phyloP scores from a whole-genome alignment of 1,140 invertebrate species.

The Psilanteris sp. region DNA sequence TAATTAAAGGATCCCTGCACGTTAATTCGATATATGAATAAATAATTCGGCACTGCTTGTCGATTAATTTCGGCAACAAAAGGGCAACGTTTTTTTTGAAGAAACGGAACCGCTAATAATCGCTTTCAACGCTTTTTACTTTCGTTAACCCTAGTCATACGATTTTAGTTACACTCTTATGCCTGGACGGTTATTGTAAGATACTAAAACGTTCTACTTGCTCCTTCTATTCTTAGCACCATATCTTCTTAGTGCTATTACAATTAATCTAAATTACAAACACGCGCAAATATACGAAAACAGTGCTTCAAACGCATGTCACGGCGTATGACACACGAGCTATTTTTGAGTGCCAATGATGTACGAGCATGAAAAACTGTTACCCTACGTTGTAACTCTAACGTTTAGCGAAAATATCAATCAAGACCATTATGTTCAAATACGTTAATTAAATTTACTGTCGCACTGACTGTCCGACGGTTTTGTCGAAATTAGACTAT shows the following conservation, averaged over 20 bases:
- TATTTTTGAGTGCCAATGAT: constrained; percentile 57
- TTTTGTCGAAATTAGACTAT: no score
- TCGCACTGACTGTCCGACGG: no score
- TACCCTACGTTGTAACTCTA: constrained; percentile 13
- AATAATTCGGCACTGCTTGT: constrained; percentile 6
- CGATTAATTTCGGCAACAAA: constrained; percentile 16
- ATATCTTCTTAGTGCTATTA: constrained; percentile 61
- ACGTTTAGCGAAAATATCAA: constrained; percentile 8
- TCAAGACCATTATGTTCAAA: no score
- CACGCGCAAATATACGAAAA: constrained; percentile 62
- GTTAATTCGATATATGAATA: constrained; percentile 13
- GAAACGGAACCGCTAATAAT: no score
- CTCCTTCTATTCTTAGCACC: constrained; percentile 58
- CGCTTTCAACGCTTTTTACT: constrained; percentile 3
- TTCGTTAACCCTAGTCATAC: constrained; percentile 23
- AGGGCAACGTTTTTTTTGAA: constrained; percentile 9
- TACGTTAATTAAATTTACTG: constrained; percentile 18
- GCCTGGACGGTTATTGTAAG: constrained; percentile 42
- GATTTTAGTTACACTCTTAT: constrained; percentile 17
- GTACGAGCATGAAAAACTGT: constrained; percentile 37
- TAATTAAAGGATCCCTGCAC: constrained; percentile 11
- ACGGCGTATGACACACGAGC: constrained; percentile 45
- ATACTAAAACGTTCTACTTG: constrained; percentile 54
- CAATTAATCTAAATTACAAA: constrained; percentile 67
- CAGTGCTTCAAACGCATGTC: constrained; percentile 57